A percentile compares a stretch with the other conserved stretches of the same genome.
phyloP scores from a whole-genome alignment of 2,888 invertebrate species.

The Nomada ruficornis region DNA sequence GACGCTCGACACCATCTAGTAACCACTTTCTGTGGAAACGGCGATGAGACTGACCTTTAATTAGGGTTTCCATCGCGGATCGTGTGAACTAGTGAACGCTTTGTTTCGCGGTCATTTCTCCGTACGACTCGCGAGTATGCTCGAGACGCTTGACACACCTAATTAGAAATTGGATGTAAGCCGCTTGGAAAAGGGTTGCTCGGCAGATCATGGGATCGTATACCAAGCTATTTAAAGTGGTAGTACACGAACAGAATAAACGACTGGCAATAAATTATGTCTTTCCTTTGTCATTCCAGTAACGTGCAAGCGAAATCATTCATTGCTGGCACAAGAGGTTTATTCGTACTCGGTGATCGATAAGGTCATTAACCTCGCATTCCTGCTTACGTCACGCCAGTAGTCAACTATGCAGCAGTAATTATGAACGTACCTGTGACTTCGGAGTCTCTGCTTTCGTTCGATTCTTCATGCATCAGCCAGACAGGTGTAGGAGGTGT shows the following conservation, averaged over 20 bases:
- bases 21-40: background rate
- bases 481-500: background rate
- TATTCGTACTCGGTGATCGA: no score
- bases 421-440: background rate
- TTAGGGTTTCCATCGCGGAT: background rate
- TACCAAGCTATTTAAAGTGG: no score
- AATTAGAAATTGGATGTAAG: background rate
- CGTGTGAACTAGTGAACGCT: background rate
- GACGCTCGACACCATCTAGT: background rate
- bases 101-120: conserved; percentile 2
- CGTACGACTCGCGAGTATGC: background rate
- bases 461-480: background rate
- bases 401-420: no score
- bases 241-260: no score
- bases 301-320: no score
- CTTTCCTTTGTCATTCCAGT: no score
- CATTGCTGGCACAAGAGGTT: no score
- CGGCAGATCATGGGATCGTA: no score
- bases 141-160: background rate
- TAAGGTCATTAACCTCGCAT: no score
- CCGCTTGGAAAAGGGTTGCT: background rate
- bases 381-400: no score
- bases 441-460: background rate
- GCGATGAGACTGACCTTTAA: conserved; percentile 1
- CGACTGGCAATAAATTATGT: no score